A percentile compares a stretch with the other conserved stretches of the same genome.
phyloP scores from a whole-genome alignment of 2,113 vertebrate species.

The Colaptes auratus region DNA sequence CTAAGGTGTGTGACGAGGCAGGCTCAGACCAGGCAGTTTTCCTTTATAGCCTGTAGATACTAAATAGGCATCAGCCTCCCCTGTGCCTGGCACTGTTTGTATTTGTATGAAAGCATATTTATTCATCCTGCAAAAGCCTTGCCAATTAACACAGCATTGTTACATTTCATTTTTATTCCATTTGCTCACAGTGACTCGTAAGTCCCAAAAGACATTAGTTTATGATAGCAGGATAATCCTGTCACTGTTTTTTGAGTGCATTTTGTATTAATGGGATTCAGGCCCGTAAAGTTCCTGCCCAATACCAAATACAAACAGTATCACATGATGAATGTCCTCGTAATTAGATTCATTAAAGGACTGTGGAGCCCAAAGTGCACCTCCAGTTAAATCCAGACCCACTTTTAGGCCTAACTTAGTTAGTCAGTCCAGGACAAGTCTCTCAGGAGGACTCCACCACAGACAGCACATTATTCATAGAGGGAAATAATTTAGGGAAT shows the following conservation, averaged over 20 bases:
- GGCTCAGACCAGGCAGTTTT: not conserved
- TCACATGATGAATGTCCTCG: not conserved
- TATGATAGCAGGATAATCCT: not conserved
- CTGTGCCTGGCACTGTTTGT: not conserved
- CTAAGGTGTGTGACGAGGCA: not conserved
- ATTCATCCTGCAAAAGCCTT: not conserved
- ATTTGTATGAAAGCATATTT: not conserved
- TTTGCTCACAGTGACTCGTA: not conserved
- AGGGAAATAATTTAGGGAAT: not conserved
- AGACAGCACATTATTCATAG: not conserved
- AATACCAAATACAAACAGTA: not conserved
- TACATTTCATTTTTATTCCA: not conserved
- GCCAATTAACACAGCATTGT: not conserved
- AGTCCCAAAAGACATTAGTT: not conserved
- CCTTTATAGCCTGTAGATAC: not conserved
- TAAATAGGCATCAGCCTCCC: not conserved
- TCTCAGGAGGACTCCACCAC: not conserved
- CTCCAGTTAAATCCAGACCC: not conserved
- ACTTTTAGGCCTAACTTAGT: not conserved
- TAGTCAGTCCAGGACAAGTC: not conserved
- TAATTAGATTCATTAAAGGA: not conserved
- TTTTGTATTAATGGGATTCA: not conserved
- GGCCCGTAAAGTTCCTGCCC: not conserved
- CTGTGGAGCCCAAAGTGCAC: not conserved
- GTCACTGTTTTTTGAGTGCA: rapidly evolving